These are phyloP conservation scores for Atethmia centrago DNA, from an alignment of 2,888 invertebrate species.

Conservation along the genomic window DNA sequence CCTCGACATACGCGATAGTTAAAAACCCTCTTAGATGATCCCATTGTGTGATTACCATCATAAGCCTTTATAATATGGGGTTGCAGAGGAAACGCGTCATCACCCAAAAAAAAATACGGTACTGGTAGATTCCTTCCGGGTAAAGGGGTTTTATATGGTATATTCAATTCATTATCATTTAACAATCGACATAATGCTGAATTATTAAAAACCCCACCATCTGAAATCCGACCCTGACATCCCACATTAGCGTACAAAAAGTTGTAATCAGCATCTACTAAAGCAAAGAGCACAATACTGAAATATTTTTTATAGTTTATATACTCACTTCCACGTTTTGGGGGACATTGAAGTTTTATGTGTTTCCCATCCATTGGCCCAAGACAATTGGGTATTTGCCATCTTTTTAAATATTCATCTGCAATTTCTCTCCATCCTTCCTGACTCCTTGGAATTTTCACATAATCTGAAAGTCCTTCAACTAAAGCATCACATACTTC, in stretches of 20 bases:
- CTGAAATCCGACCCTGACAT: slow-evolving; percentile 55
- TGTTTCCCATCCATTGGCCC: slow-evolving; percentile 5
- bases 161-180: slow-evolving; percentile 55
- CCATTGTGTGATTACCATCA: slow-evolving; percentile 59
- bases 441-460: no score
- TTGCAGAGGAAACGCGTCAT: slow-evolving; percentile 54
- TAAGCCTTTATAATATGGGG: slow-evolving; percentile 60
- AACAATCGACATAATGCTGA: slow-evolving; percentile 55
- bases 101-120: slow-evolving; percentile 55
- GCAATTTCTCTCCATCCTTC: slow-evolving; percentile 3
- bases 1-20: slow-evolving; percentile 62
- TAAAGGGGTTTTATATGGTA: slow-evolving; percentile 57
- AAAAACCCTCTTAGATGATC: slow-evolving; percentile 55
- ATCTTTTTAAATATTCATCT: slow-evolving; percentile 11
- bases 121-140: slow-evolving; percentile 55
- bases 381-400: slow-evolving; percentile 3
- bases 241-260: slow-evolving; percentile 69
- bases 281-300: slow-evolving; percentile 72
- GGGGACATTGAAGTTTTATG: neutral
- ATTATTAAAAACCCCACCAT: slow-evolving; percentile 62
- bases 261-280: slow-evolving; percentile 78
- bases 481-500: slow-evolving; percentile 37
- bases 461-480: no score
- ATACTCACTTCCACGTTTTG: slow-evolving; percentile 17
- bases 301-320: slow-evolving; percentile 39